Conservation (phyloP, 1,140 invertebrate species). For the Radopholus similis region DNA sequence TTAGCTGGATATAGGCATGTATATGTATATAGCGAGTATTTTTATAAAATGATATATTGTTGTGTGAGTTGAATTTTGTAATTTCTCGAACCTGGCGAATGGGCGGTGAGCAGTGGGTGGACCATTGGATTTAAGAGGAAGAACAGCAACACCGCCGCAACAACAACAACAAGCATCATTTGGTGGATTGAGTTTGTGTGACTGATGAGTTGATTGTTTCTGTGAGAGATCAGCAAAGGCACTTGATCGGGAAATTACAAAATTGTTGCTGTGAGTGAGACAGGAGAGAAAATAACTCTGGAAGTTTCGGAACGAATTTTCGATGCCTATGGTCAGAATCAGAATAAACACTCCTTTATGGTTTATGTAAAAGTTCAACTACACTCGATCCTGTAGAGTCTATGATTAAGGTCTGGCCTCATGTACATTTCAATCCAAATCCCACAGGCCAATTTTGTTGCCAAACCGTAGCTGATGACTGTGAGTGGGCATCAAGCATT, state of each 20-base stretch:
- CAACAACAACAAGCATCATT: neutral
- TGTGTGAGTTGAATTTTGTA: slow-evolving; percentile 12
- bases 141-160: neutral
- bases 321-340: too few species aligned
- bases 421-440: neutral
- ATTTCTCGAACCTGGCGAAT: slow-evolving; percentile 18
- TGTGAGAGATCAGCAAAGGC: slow-evolving; percentile 18
- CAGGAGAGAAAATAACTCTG: neutral
- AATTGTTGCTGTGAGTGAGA: neutral
- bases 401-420: neutral
- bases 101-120: neutral
- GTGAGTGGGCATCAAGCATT: neutral
- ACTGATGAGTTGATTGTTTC: neutral
- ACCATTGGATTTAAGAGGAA: neutral
- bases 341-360: too few species aligned
- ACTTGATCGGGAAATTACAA: slow-evolving; percentile 23
- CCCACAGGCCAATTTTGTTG: neutral
- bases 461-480: neutral
- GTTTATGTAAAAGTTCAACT: too few species aligned
- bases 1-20: too few species aligned
- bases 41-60: neutral
- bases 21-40: neutral
- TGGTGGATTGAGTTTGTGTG: too few species aligned
- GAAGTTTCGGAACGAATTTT: neutral
- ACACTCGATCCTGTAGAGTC: neutral